phyloP scores from a whole-genome alignment of 2,113 vertebrate genomes.

The Oceanites oceanicus region DNA sequence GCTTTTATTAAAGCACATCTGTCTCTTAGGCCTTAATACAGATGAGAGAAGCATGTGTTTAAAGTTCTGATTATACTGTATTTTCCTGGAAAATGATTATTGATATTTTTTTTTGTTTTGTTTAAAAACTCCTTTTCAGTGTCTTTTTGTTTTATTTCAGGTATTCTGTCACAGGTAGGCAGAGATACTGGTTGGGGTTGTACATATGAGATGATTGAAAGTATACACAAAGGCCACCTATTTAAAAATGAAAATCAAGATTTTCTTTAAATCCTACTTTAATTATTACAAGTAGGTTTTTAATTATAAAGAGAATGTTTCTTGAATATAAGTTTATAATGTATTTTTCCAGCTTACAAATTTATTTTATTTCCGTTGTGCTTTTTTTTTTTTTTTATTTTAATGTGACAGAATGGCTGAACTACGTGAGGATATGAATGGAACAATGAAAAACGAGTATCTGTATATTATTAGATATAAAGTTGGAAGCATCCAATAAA shows the following conservation, averaged over 20 bases:
- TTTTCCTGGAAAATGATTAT: constrained; percentile 25
- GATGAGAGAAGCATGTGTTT: constrained; percentile 61
- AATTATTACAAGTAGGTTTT: constrained; percentile 42
- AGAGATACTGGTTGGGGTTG: constrained; percentile 44
- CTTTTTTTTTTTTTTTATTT: constrained; percentile 18
- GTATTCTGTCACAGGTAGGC: constrained; percentile 52
- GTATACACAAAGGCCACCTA: constrained; percentile 34
- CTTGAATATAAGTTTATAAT: constrained; percentile 60
- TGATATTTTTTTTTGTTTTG: not conserved
- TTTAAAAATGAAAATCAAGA: constrained; percentile 68
- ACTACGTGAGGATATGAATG: constrained; percentile 45
- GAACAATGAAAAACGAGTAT: constrained; percentile 11
- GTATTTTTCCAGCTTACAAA: constrained; percentile 48
- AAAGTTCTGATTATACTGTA: constrained; percentile 54
- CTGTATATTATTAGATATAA: constrained; percentile 58
- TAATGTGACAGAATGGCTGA: constrained; percentile 39
- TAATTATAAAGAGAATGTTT: constrained; percentile 66
- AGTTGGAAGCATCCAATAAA: constrained; percentile 60
- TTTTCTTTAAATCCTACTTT: constrained; percentile 54
- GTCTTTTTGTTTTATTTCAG: not conserved
- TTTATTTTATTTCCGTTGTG: constrained; percentile 45
- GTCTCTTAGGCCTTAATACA: constrained; percentile 61
- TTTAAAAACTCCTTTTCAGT: constrained; percentile 10
- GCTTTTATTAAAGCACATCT: constrained; percentile 90
- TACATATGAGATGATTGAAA: constrained; percentile 50